Base-by-base conservation (phyloP, 2,888 invertebrate genomes). In the Phortica okadai region DNA sequence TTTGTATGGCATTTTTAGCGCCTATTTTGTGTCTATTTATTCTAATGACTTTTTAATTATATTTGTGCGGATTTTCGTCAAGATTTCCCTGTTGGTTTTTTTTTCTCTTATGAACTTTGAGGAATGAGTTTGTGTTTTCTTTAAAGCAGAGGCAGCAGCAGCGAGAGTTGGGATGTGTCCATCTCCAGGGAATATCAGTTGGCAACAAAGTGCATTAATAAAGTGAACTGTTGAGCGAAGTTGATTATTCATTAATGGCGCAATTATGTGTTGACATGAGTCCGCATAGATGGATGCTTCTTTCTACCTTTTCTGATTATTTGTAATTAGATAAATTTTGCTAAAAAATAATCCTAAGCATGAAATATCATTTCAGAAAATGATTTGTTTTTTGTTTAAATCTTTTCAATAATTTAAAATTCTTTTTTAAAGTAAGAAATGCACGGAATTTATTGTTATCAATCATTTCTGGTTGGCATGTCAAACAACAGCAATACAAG, bases 41-140 rank as follows among this genome's bases (percentile, higher is more conserved):
- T 79, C 77, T 85, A 85, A 85, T 85, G 85, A 83, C 82, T 84
- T 85, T 87, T 85, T 85, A 85, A 85, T 85, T 88, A 88, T 84
- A 87, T 85, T 87, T 86, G 82, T 80, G n/a, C 70, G 21, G 70
- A 72, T 72, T 72, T 56, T 33, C 16, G 67, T 41, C 10, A 50
- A 50, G 50, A 50, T 50, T 50, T 50, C 1, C 8, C 50, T 2
- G 6, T 14, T 3, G 50, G 50, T 3, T 8, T 50, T 50, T 50
- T 33, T 33, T 33, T 1, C 33, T 33, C 33, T 33, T 50, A 50
- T 14, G 50, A 50, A 50, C 10, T 8, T 6, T 6, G 50, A 2
- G 14, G 50, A 33, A 33, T 33, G 33, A 33, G 33, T 5, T 33
- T 1, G 33, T 33, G 33, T 33, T 33, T 33, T 33, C 1, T 33